phyloP scores from a whole-genome alignment of 2,797 vertebrate species.

The Schizothorax lantsangensis region DNA sequence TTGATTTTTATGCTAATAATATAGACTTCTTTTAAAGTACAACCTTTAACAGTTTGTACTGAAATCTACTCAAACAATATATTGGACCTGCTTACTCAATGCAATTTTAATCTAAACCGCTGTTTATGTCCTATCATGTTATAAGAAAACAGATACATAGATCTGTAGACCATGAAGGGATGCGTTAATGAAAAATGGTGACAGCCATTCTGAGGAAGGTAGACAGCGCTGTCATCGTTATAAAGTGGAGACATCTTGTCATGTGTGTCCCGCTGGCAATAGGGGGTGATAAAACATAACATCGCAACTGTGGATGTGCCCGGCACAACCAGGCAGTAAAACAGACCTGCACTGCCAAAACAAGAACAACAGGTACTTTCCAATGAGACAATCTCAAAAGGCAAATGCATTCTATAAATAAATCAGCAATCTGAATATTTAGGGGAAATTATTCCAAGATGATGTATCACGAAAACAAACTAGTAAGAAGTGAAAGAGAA shows the following conservation, averaged over 20 bases:
- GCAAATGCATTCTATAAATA: too few relatives aligned
- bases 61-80: too few relatives aligned
- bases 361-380: constrained; percentile 17
- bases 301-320: neutral
- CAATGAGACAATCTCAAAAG: too few relatives aligned
- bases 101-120: neutral
- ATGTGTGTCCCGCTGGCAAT: neutral
- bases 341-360: neutral
- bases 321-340: neutral
- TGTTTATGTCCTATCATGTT: too few relatives aligned
- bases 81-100: neutral
- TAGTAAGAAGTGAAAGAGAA: neutral
- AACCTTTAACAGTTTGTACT: too few relatives aligned
- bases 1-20: too few relatives aligned
- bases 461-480: neutral
- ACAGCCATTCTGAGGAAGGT: neutral
- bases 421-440: neutral
- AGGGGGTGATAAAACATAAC: constrained; percentile 20
- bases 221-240: accelerated
- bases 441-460: neutral
- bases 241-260: neutral
- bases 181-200: neutral
- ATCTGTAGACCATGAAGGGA: neutral
- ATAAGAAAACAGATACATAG: neutral
- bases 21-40: too few relatives aligned